A percentile compares a stretch with the other conserved stretches of the same genome.
phyloP scores from a whole-genome alignment of 2,888 invertebrate genomes.

The Herminia tarsipennalis region DNA sequence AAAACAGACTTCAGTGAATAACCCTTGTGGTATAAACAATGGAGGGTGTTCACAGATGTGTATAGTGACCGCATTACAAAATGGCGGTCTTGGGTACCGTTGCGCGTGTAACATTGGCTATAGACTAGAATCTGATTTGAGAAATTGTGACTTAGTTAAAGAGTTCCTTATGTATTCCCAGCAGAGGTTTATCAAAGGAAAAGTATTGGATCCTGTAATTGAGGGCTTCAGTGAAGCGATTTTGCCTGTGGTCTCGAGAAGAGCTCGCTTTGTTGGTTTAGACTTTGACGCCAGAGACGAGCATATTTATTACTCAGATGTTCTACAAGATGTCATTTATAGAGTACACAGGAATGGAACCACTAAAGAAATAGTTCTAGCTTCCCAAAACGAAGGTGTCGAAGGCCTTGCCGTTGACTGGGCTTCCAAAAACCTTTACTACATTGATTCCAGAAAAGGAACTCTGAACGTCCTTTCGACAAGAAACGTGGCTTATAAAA shows the following conservation, averaged over 20 bases:
- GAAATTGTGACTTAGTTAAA: conserved; percentile 92
- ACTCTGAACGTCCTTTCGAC: conserved; percentile 97
- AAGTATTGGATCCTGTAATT: conserved; percentile 94
- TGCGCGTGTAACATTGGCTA: conserved; percentile 97
- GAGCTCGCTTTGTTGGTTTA: conserved; percentile 97
- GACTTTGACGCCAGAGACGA: conserved; percentile 97
- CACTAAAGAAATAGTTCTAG: conserved; percentile 94
- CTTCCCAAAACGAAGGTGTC: conserved; percentile 98
- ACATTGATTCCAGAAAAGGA: conserved; percentile 97
- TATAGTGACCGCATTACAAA: conserved; percentile 92
- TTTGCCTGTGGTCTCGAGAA: conserved; percentile 95
- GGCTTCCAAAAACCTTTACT: conserved; percentile 97
- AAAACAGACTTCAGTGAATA: conserved; percentile 90
- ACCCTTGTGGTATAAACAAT: conserved; percentile 95
- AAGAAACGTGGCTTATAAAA: conserved; percentile 92
- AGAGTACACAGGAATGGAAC: conserved; percentile 92
- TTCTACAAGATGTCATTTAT: conserved; percentile 97
- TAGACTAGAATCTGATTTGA: conserved; percentile 89
- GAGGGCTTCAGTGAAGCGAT: conserved; percentile 98
- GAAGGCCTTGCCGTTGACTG: conserved; percentile 98
- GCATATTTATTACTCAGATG: conserved; percentile 98
- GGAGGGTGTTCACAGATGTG: conserved; percentile 98
- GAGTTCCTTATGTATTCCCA: conserved; percentile 98
- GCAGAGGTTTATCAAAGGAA: conserved; percentile 97
- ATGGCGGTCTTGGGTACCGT: conserved; percentile 92